Percentiles rank a stretch among this genome's conserved stretches.
Evolutionary conservation across 1,140 invertebrate genomes (phyloP).

Genomic region (Bombus affinis): DNA sequence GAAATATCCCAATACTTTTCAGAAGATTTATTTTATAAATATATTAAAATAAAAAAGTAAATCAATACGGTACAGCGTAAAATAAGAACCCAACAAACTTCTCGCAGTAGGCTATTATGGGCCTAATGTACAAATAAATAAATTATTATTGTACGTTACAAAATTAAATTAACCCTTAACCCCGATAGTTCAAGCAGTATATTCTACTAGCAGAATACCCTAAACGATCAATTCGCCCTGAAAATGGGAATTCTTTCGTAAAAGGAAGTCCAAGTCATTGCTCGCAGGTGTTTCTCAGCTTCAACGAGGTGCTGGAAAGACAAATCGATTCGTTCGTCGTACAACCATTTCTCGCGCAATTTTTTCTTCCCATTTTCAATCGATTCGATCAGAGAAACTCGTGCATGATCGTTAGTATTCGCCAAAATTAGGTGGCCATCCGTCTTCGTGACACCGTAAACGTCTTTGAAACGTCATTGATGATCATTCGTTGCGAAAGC

Average conservation of each 20-base stretch:
- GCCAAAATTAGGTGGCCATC: background rate
- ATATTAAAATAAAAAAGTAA: no score
- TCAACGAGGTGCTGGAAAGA: background rate
- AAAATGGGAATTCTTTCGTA: background rate
- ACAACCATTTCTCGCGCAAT: background rate
- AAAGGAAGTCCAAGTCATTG: background rate
- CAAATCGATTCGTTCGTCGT: slow-evolving; percentile 5
- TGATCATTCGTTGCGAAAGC: background rate
- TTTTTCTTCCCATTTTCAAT: slow-evolving; percentile 2
- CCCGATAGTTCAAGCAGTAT: background rate
- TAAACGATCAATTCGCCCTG: background rate
- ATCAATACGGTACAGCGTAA: no score
- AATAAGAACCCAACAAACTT: no score
- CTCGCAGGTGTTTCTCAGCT: background rate
- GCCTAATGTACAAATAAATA: background rate
- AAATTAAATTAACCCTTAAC: background rate
- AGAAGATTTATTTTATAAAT: no score
- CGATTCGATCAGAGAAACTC: background rate
- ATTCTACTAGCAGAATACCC: background rate
- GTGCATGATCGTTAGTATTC: background rate
- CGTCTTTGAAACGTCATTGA: background rate
- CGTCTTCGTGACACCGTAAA: background rate
- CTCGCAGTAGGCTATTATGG: no score
- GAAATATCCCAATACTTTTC: no score
- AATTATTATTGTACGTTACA: background rate